These are phyloP conservation scores for Scalopus aquaticus DNA, from an alignment of 2,113 vertebrate species.

Conservation along the genomic window DNA sequence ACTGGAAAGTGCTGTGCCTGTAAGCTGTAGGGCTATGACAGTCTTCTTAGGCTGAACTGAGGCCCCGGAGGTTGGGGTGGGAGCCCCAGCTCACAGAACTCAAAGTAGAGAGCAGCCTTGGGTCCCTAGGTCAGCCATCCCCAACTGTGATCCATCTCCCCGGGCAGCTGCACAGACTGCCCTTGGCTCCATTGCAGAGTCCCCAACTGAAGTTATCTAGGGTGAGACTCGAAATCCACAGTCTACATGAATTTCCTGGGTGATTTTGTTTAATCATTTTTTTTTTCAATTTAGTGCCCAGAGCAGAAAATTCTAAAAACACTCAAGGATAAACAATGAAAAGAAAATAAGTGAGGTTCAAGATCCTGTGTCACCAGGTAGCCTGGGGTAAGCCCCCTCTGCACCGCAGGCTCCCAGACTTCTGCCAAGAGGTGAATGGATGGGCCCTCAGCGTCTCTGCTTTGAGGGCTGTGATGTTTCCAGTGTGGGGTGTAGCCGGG, in stretches of 20 bases:
- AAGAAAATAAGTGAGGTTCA: background rate
- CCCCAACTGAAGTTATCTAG: background rate
- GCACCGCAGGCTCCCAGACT: background rate
- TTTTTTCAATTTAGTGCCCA: background rate
- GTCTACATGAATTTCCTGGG: background rate
- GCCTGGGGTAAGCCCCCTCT: background rate
- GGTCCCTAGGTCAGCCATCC: background rate
- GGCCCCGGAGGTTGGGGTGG: background rate
- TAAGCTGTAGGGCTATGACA: background rate
- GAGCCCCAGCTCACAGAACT: background rate
- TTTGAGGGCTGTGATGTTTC: background rate
- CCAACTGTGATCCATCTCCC: fast-evolving
- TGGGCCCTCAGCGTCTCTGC: too few relatives aligned
- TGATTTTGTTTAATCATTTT: background rate
- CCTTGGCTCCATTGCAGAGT: background rate
- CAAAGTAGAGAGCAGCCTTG: background rate
- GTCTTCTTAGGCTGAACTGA: background rate
- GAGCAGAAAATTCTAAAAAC: constrained; percentile 9
- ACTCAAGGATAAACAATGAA: background rate
- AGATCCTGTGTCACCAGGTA: too few relatives aligned
- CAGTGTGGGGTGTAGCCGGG: fast-evolving
- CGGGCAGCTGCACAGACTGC: background rate
- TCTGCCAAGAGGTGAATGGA: too few relatives aligned
- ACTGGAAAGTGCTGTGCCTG: background rate
- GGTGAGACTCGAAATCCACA: background rate